Base-by-base conservation (phyloP, 2,797 vertebrate species). In the Hippoglossus hippoglossus region DNA sequence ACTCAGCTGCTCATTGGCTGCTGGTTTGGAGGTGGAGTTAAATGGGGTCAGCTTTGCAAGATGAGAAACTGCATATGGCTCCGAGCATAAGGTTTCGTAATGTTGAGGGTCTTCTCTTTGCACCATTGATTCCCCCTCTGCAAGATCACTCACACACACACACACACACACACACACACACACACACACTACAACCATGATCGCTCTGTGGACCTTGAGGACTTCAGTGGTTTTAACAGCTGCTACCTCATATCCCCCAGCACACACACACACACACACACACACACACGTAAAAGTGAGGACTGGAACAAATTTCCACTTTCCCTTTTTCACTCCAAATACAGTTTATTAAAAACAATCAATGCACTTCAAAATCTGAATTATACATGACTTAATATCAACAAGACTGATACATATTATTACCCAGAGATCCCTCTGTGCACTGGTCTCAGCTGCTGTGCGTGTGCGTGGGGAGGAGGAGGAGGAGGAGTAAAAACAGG, bases 1-100 rank as follows among this genome's bases (percentile, higher is more conserved):
- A 67, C 67, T 61, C 77, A 9, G 71, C 19, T 0, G 26, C 54
- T 74, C 8, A 91, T 91, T 93, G 91, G 92, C 71, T 86, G 64
- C 58, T 11, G n/a, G 22, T 15, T 28, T 53, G 66, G 79, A 79
- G 87, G 86, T 71, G 79, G 72, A 66, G 59, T 53, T 46, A 61
- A 4, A 31, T 18, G 22, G 56, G 57, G 67, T 81, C 75, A 79
- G 6, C 19, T 54, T 39, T 12, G 34, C 76, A 59, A 26, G 22
- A n/a, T 7, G 24, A 74, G 31, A 26, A 55, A 56, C 57, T 67
- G 28, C 57, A 67, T 12, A 24, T 51, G 50, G 15, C 47, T 50
- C 16, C 10, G 6, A 28, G 34, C 19, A 0, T 18, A 66, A 26
- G 36, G 55, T 79, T 77, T 80, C 56, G 58, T 63, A 70, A 71